Conservation (phyloP, 1,140 invertebrate genomes). For the Eumeta japonica region DNA sequence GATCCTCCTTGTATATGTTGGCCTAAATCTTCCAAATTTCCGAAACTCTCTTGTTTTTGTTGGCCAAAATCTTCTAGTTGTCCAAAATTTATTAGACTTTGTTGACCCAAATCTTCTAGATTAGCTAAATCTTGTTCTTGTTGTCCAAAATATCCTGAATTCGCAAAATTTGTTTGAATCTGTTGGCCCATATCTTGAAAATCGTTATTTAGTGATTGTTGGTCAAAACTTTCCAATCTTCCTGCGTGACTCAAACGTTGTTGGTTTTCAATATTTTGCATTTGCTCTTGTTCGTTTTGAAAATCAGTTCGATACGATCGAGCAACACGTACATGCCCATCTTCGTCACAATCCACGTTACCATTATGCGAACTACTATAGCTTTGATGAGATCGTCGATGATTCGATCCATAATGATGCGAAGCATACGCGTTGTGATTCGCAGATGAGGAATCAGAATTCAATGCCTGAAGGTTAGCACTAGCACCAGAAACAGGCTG, state of each 20-base stretch:
- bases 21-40: slow-evolving; percentile 30
- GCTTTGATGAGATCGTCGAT: slow-evolving; percentile 19
- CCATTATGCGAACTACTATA: slow-evolving; percentile 16
- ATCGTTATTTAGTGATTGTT: slow-evolving; percentile 9
- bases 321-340: slow-evolving; percentile 27
- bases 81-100: slow-evolving; percentile 16
- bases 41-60: slow-evolving; percentile 22
- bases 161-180: slow-evolving; percentile 10
- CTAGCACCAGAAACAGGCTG: slow-evolving; percentile 24
- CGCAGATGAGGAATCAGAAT: slow-evolving; percentile 18
- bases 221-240: slow-evolving; percentile 5
- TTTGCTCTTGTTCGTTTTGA: slow-evolving; percentile 14
- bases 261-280: slow-evolving; percentile 4
- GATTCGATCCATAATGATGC: slow-evolving; percentile 25
- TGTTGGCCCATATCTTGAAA: slow-evolving; percentile 15
- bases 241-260: too few relatives aligned
- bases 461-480: too few relatives aligned
- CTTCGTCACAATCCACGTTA: slow-evolving; percentile 32
- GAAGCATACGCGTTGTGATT: slow-evolving; percentile 20
- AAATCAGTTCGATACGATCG: too few relatives aligned
- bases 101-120: slow-evolving; percentile 19
- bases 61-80: slow-evolving; percentile 22
- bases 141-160: slow-evolving; percentile 6
- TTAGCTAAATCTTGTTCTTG: slow-evolving; percentile 8
- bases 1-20: slow-evolving; percentile 30